Evolutionary conservation across 92 coral and sea anemone species (phyloP).

Genomic region (Desmophyllum pertusum): DNA sequence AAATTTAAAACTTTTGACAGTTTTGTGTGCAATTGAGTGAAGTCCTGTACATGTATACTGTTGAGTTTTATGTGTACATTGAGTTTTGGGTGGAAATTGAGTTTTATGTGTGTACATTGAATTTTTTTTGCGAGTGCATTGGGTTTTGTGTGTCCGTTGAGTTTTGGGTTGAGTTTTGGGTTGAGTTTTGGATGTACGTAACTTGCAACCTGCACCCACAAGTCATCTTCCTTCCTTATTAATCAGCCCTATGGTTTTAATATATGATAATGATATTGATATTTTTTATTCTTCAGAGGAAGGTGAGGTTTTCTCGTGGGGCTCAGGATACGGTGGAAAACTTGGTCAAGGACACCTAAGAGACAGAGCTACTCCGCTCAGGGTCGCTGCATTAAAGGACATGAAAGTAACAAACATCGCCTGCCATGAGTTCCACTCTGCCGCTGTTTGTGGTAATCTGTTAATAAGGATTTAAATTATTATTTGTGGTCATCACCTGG

Average conservation of each 20-base stretch:
- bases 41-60: too few relatives aligned
- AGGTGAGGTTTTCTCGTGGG: slow-evolving; percentile 95
- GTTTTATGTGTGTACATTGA: too few relatives aligned
- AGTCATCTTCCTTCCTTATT: too few relatives aligned
- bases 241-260: not conserved
- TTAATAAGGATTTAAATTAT: not conserved
- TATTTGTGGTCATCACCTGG: too few relatives aligned
- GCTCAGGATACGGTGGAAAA: slow-evolving; percentile 93
- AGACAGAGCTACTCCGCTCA: slow-evolving; percentile 88
- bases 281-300: slow-evolving; percentile 51
- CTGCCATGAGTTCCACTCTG: slow-evolving; percentile 93
- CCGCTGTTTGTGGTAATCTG: slow-evolving; percentile 86
- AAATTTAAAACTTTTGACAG: not conserved
- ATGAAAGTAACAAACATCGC: slow-evolving; percentile 72
- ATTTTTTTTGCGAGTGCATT: too few relatives aligned
- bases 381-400: slow-evolving; percentile 77
- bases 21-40: too few relatives aligned
- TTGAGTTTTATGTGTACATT: too few relatives aligned
- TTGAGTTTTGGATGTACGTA: too few relatives aligned
- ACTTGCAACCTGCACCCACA: too few relatives aligned
- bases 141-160: too few relatives aligned
- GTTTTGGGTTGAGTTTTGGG: too few relatives aligned
- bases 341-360: slow-evolving; percentile 98
- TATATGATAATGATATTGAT: not conserved
- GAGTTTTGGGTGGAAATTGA: too few relatives aligned